Base-by-base conservation (phyloP, 1,140 invertebrate species). In the Gryllus bimaculatus region DNA sequence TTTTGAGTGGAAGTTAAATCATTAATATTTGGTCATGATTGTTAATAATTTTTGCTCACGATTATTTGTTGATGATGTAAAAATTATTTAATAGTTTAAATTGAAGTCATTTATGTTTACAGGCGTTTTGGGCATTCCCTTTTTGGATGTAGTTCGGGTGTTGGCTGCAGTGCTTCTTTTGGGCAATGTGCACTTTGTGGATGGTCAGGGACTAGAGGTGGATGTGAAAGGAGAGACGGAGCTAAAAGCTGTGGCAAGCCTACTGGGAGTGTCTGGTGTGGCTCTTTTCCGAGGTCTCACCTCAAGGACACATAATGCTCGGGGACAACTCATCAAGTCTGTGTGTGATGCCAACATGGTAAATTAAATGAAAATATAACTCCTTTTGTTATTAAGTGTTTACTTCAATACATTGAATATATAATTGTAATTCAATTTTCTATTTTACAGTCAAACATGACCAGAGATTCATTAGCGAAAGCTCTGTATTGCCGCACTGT, bases 401-500 rank as follows among this genome's bases (percentile, higher is more conserved):
- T 39, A 39, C 26, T 39, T 39, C 26, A 39, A 39, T 39, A 5
- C 26, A 39, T 5, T 39, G 26, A 39, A 39, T 39, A 39, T 39
- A 39, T 39, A 39, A 39, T 39, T 39, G 26, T 2, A 39, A 39
- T 66, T 66, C 0, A 12, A 79, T 26, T 79, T 80, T 77, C 66
- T 81, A 48, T 80, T 26, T 81, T 84, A 74, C 84, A 92, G 91
- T 93, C 94, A 12, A 94, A 95, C 82, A 91, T 92, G 87, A 96
- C 94, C 12, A 88, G 95, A 82, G 95, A 98, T 86, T 93, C 94
- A 75, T 87, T 98, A 74, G 95, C 96, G 3, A 97, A 97, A 88
- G 96, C 96, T 12, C 87, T 98, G 13, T 98, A 98, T 85, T 97
- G 95, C 84, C 91, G 96, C 77, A 97, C 96, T 1, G 95, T 98